Evolutionary conservation across 23 tunicate genomes (phyloP), one percentile per base, ranked within the genome.

Genomic region (Clavelina lepadiformis): DNA sequence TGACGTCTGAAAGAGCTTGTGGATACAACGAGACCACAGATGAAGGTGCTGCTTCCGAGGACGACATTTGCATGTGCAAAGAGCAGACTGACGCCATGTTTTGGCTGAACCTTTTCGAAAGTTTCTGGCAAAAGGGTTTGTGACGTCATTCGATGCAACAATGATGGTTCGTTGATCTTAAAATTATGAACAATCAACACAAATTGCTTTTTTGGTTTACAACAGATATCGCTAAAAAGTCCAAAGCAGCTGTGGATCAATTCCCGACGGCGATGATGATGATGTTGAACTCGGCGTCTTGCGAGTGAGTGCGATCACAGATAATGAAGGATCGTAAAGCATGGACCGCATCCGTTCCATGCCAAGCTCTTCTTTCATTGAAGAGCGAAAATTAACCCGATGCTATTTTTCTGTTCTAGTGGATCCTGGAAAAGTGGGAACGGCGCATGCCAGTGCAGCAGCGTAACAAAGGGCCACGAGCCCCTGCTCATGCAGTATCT

Each of bases 261-360:
- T n/a, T 67, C 29, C 91, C 91, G 29, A 30, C 67, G 22, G 26
- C 58, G 22, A 21, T 82, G 51, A 73, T 73, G 80, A 73, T 73
- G 75, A 15, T 73, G 49, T 29, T 82, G 70, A 55, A 50, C 25
- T 59, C 58, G 33, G 56, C 63, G 33, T 31, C 54, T 3, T 82
- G 91, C 80, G 59, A 67, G 85, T 79, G 69, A 79, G 85, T 68
- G 1, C n/a, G n/a, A n/a, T n/a, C n/a, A n/a, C n/a, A n/a, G n/a
- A n/a, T n/a, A n/a, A n/a, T n/a, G n/a, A n/a, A n/a, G n/a, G n/a
- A n/a, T n/a, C n/a, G n/a, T n/a, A n/a, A n/a, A n/a, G n/a, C n/a
- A n/a, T n/a, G n/a, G n/a, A n/a, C n/a, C n/a, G n/a, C n/a, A n/a
- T n/a, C n/a, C n/a, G n/a, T n/a, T n/a, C n/a, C n/a, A n/a, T n/a